Percentiles rank a stretch among this genome's conserved stretches.
Conservation (phyloP, 2,113 vertebrate genomes). For the Abramis brama region DNA sequence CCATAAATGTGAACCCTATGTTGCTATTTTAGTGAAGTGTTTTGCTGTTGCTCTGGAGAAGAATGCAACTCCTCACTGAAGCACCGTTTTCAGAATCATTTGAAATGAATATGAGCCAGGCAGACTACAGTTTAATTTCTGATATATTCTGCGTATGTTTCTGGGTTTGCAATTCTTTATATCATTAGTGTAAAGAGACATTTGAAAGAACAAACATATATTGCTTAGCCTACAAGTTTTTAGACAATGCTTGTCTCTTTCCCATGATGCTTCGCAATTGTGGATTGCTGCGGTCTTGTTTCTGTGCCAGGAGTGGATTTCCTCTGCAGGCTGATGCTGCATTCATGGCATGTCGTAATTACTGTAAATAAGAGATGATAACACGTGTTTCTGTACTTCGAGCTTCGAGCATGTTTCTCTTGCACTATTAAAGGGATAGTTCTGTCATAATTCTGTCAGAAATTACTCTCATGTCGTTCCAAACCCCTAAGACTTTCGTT, state of each 20-base stretch:
- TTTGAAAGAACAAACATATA: constrained; percentile 1
- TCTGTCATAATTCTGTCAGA: too few species aligned
- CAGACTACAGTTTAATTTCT: too few species aligned
- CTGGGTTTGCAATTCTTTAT: not conserved
- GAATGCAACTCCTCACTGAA: not conserved
- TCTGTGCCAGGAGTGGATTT: constrained; percentile 15
- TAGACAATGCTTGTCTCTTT: not conserved
- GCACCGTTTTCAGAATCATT: not conserved
- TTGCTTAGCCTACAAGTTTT: not conserved
- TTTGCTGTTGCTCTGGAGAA: constrained; percentile 34
- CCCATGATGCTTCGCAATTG: not conserved
- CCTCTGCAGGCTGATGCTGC: constrained; percentile 5
- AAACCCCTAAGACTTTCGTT: too few species aligned
- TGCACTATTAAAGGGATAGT: too few species aligned
- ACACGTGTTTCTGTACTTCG: too few species aligned
- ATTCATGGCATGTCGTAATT: too few species aligned
- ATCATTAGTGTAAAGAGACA: constrained; percentile 32
- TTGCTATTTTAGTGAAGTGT: constrained; percentile 39
- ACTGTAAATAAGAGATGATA: too few species aligned
- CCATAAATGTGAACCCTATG: not conserved
- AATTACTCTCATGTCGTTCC: too few species aligned
- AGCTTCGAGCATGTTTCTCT: too few species aligned
- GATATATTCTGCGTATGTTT: not conserved
- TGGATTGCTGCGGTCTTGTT: constrained; percentile 29
- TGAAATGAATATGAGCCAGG: not conserved